Evolutionary conservation across 1,140 invertebrate species (phyloP).

Genomic region (Drosophila virilis): DNA sequence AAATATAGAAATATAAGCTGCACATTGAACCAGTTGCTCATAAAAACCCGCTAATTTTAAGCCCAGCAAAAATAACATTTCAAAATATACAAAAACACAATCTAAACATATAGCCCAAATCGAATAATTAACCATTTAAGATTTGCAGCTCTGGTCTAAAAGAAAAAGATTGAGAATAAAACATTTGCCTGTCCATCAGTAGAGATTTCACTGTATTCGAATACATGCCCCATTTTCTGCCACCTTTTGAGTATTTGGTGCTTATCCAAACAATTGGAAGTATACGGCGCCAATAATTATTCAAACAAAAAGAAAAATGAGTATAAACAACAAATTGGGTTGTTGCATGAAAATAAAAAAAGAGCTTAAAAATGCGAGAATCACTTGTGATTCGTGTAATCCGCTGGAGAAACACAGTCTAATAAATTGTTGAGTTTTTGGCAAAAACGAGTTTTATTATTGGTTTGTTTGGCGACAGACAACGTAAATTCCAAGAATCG

Average conservation of each 20-base stretch:
- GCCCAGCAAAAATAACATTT: too few relatives aligned
- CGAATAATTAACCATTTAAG: too few relatives aligned
- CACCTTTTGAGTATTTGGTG: background rate
- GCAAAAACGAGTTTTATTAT: conserved; percentile 31
- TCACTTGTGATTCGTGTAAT: conserved; percentile 25
- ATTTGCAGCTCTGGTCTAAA: too few relatives aligned
- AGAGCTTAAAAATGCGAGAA: conserved; percentile 2
- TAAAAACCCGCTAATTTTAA: too few relatives aligned
- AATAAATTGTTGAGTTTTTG: conserved; percentile 28
- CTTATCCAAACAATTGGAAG: conserved; percentile 19
- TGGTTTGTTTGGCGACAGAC: conserved; percentile 29
- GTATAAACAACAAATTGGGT: conserved; percentile 25
- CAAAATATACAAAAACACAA: too few relatives aligned
- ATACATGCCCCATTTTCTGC: background rate
- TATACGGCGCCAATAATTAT: conserved; percentile 18
- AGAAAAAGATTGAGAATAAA: too few relatives aligned
- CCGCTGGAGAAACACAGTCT: conserved; percentile 22
- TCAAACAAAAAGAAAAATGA: conserved; percentile 12
- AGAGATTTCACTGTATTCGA: too few relatives aligned
- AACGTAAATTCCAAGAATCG: conserved; percentile 30
- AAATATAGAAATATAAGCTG: too few relatives aligned
- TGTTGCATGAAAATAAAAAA: conserved; percentile 15
- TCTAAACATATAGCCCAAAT: too few relatives aligned
- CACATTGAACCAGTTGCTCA: too few relatives aligned
- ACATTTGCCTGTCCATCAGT: too few relatives aligned